Conservation (phyloP, 2,113 vertebrate genomes). For the Collichthys lucidus region DNA sequence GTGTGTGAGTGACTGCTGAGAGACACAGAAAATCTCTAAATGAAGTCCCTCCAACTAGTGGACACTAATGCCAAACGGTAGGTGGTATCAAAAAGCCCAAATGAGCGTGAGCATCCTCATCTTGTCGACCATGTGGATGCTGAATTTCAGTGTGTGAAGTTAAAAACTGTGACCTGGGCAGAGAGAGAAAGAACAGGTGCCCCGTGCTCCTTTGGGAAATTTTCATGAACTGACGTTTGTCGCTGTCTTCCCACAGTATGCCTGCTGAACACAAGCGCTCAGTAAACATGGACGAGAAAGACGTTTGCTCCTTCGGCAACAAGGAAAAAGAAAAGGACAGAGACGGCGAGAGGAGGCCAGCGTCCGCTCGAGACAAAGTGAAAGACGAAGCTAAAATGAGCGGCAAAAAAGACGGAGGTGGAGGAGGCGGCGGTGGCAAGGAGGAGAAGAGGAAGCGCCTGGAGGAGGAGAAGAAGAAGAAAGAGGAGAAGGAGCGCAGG, state of each 20-base stretch:
- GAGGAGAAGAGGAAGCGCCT: slow-evolving; percentile 96
- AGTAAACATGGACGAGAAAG: slow-evolving; percentile 96
- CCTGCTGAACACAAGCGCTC: slow-evolving; percentile 95
- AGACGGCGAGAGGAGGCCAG: slow-evolving; percentile 85
- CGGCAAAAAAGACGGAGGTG: slow-evolving; percentile 88
- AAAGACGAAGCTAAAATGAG: slow-evolving; percentile 92
- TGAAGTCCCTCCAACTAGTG: too few species aligned
- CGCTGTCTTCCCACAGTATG: slow-evolving; percentile 80
- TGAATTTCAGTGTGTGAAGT: too few species aligned
- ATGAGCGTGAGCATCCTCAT: too few species aligned
- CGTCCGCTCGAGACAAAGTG: slow-evolving; percentile 88
- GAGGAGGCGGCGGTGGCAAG: slow-evolving; percentile 87
- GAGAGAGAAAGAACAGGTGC: too few species aligned
- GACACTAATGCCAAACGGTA: too few species aligned
- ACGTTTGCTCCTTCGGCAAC: slow-evolving; percentile 84
- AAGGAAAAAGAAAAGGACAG: slow-evolving; percentile 91
- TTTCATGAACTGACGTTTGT: not conserved
- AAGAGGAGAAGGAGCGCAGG: slow-evolving; percentile 94
- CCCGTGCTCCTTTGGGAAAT: too few species aligned
- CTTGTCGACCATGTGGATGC: too few species aligned
- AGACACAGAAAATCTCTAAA: too few species aligned
- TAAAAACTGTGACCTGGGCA: too few species aligned
- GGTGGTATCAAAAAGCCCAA: too few species aligned
- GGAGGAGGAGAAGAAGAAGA: slow-evolving; percentile 96
- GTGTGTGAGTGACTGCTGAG: too few species aligned